These are phyloP conservation scores for Sebastolobus alascanus DNA, from an alignment of 2,797 vertebrate species.

Conservation along the genomic window DNA sequence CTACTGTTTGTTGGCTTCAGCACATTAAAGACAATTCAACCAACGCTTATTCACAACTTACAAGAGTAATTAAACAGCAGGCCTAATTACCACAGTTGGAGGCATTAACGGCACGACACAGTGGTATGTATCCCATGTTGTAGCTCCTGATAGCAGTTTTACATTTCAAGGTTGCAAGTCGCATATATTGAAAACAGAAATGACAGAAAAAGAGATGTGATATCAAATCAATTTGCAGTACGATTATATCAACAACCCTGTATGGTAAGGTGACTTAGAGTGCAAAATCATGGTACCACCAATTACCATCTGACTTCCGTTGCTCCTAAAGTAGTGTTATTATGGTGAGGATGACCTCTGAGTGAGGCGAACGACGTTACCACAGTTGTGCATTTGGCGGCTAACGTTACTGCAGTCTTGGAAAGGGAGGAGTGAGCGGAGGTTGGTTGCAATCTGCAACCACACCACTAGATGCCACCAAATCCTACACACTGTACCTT, in stretches of 20 bases:
- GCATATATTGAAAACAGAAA: neutral
- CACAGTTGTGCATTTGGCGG: no score
- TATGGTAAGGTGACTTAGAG: neutral
- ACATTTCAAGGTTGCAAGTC: neutral
- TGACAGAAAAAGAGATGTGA: neutral
- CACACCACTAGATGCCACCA: no score
- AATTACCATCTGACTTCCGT: no score
- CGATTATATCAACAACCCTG: neutral
- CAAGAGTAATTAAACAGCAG: slow-evolving; percentile 16
- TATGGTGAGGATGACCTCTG: no score
- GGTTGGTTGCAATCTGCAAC: no score
- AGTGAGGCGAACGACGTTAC: no score
- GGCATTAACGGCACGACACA: neutral
- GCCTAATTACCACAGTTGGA: neutral
- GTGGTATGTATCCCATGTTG: neutral
- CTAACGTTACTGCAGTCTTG: no score
- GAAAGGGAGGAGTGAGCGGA: no score
- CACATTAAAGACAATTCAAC: slow-evolving; percentile 9
- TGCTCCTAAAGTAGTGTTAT: no score
- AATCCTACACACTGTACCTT: neutral
- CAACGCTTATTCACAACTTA: slow-evolving; percentile 2
- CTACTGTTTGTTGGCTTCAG: neutral
- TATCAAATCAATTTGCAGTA: neutral
- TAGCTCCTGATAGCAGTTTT: neutral
- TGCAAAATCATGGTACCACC: no score